Evolutionary conservation across 2,797 vertebrate species (phyloP), one percentile per base, ranked within the genome.

Genomic region (Dendrocincla tyrannina): DNA sequence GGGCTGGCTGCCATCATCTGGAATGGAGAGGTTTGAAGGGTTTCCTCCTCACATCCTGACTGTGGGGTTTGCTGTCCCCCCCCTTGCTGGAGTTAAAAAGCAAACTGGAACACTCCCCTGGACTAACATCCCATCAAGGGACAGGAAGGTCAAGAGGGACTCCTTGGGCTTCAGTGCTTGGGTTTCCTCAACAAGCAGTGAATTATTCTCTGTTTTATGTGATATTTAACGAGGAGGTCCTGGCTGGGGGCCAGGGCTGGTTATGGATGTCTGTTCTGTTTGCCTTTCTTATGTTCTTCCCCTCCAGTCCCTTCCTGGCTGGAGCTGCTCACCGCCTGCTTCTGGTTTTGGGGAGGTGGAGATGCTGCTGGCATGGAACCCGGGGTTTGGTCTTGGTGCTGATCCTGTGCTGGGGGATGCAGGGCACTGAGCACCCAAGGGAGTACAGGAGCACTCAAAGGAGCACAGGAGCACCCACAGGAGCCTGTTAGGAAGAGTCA

Each of bases 331-430:
- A 7, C 27, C 0, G 7, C 47, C 77, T 64, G 66, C 67, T 70
- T 37, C 41, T 11, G 42, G 14, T 17, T 67, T 72, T 70, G 47
- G 39, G 44, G 30, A 66, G 35, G 30, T 2, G 8, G 47, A 73
- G 59, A 32, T 58, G 82, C 12, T 1, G 17, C 62, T 83, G 70
- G 23, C 1, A 2, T 1, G 1, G 52, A 58, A 39, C 8, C 6
- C 0, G 0, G 37, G 37, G 17, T 39, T 56, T 75, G 66, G 15
- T 53, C 49, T n/a, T 3, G 5, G 47, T 56, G 37, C 44, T 0
- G 0, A 39, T n/a, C 39, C 33, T 67, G 78, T 3, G 0, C 0
- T 0, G 8, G 16, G 80, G 5, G 3, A 73, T 2, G 1, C n/a
- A 55, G 47, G 67, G 47, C 14, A 41, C 7, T 13, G 69, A 66